A percentile compares a stretch with the other conserved stretches of the same genome.
Evolutionary conservation across 2,797 vertebrate genomes (phyloP).

Genomic region (Sebastes kiyomatsui): DNA sequence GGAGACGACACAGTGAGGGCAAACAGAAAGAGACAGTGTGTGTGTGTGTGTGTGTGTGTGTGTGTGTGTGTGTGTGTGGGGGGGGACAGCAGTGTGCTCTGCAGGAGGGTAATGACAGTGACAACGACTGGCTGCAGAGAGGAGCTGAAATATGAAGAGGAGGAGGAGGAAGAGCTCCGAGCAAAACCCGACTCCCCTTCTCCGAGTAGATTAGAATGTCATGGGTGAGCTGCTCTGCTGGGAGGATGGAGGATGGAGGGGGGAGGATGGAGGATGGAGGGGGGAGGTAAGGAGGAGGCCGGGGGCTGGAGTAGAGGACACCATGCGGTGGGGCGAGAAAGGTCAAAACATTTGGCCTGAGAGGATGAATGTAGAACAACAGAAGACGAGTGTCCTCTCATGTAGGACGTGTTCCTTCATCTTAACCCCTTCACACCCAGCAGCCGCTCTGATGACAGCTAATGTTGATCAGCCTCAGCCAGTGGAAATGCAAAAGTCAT

Average conservation of each 20-base stretch:
- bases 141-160: not conserved
- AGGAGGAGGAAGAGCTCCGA: constrained; percentile 13
- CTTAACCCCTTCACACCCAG: not conserved
- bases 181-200: constrained; percentile 4
- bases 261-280: too few relatives aligned
- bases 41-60: not conserved
- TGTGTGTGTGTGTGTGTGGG: not conserved
- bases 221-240: constrained; percentile 30
- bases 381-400: not conserved
- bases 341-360: constrained; percentile 44
- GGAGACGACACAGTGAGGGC: not conserved
- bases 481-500: not conserved
- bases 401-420: not conserved
- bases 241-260: not conserved
- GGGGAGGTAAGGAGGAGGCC: not conserved
- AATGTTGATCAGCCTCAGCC: not conserved
- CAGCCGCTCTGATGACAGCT: not conserved
- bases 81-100: constrained; percentile 36
- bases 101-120: constrained; percentile 47
- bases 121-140: constrained; percentile 14
- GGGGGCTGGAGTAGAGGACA: not conserved
- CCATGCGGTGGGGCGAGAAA: constrained; percentile 14
- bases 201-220: constrained; percentile 35
- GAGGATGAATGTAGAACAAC: constrained; percentile 9
- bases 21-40: not conserved